Conservation (phyloP, 1,140 invertebrate genomes). For the Tyrophagus putrescentiae region DNA sequence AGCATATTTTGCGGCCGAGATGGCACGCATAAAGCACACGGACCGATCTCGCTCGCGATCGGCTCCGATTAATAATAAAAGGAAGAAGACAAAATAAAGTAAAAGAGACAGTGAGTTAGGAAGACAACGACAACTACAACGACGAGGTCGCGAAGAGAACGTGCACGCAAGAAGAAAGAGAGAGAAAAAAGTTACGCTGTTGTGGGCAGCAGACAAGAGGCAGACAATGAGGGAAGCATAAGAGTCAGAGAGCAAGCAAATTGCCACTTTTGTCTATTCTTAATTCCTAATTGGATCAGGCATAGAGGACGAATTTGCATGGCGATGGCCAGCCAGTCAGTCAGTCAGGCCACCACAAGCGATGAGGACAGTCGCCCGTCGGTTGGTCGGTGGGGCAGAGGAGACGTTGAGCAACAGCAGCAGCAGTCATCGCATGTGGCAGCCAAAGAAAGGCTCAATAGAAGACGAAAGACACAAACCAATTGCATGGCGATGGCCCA, state of each 20-base stretch:
- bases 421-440: too few species aligned
- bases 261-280: slow-evolving; percentile 13
- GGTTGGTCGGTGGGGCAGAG: too few species aligned
- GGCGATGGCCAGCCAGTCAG: not conserved
- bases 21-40: not conserved
- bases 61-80: slow-evolving; percentile 3
- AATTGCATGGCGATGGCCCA: too few species aligned
- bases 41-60: not conserved
- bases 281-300: slow-evolving; percentile 14
- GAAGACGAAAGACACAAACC: too few species aligned
- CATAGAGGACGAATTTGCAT: slow-evolving; percentile 3
- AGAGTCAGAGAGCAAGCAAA: slow-evolving; percentile 34
- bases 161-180: not conserved
- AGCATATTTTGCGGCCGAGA: slow-evolving; percentile 1
- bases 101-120: too few species aligned
- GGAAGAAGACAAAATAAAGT: too few species aligned
- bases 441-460: too few species aligned
- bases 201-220: too few species aligned
- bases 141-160: not conserved
- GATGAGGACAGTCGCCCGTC: too few species aligned
- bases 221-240: too few species aligned
- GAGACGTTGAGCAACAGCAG: too few species aligned
- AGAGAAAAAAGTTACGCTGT: slow-evolving; percentile 1
- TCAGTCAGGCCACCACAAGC: too few species aligned
- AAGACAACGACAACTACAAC: slow-evolving; percentile 32